Percentiles rank a stretch among this genome's conserved stretches.
Evolutionary conservation across 2,797 vertebrate genomes (phyloP).

Genomic region (Myioborus miniatus): DNA sequence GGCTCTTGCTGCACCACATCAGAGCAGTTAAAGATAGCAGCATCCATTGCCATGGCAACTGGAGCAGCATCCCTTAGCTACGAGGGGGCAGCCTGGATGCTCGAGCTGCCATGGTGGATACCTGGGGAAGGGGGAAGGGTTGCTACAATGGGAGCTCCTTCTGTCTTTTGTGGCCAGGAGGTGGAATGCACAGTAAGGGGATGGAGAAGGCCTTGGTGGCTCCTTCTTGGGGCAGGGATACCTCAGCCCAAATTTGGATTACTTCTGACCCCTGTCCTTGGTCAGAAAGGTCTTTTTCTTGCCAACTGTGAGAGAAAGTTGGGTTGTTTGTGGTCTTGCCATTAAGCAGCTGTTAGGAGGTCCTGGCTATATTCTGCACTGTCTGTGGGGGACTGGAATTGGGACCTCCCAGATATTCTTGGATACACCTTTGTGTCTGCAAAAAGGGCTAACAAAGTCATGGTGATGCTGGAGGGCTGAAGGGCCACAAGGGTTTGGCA

Average conservation of each 20-base stretch:
- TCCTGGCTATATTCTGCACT: background rate
- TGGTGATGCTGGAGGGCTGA: background rate
- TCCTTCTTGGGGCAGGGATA: background rate
- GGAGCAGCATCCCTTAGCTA: slow-evolving; percentile 38
- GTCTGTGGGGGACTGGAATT: background rate
- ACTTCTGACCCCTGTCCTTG: background rate
- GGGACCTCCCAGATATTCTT: background rate
- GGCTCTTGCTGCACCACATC: slow-evolving; percentile 14
- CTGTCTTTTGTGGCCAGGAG: background rate
- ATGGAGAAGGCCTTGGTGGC: background rate
- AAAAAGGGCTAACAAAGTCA: background rate
- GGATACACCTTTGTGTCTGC: background rate
- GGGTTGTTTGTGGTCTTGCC: background rate
- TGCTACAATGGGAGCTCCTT: background rate
- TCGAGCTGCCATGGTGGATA: background rate
- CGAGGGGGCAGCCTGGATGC: background rate
- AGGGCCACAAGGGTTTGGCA: background rate
- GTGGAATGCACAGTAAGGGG: background rate
- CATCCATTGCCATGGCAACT: slow-evolving; percentile 58
- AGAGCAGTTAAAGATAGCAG: slow-evolving; percentile 56
- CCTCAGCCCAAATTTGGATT: background rate
- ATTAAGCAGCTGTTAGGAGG: background rate
- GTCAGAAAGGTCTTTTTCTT: background rate
- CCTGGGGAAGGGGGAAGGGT: background rate
- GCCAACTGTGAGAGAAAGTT: background rate